phyloP scores from a whole-genome alignment of 2,113 vertebrate genomes.

The Sphaerodactylus townsendi region DNA sequence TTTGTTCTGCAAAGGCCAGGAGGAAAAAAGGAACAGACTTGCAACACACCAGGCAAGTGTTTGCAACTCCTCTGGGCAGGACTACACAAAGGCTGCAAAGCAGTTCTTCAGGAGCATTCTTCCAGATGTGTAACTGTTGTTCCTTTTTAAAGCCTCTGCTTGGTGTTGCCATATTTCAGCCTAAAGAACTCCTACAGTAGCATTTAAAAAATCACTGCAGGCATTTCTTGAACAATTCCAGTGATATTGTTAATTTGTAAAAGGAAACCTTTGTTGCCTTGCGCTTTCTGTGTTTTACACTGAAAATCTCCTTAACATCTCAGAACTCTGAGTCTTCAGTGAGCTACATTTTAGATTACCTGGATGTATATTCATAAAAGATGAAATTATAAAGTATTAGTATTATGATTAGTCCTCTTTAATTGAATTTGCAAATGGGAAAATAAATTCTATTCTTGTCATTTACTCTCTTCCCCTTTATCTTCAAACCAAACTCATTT shows the following conservation, averaged over 20 bases:
- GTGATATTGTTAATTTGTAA: constrained; percentile 7
- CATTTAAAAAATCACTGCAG: constrained; percentile 35
- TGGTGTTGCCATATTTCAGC: not conserved
- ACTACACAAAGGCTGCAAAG: constrained; percentile 3
- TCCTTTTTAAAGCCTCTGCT: constrained; percentile 21
- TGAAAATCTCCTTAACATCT: not conserved
- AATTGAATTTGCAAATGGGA: not conserved
- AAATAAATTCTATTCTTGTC: not conserved
- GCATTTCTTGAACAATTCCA: constrained; percentile 43
- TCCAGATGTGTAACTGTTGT: not conserved
- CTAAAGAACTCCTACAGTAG: constrained; percentile 8
- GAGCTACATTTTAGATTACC: not conserved
- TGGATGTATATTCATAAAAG: not conserved
- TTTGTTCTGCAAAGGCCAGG: constrained; percentile 2
- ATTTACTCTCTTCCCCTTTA: not conserved
- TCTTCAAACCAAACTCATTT: not conserved
- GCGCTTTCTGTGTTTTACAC: not conserved
- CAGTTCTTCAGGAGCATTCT: not conserved
- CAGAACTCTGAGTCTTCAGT: not conserved
- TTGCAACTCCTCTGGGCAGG: constrained; percentile 11
- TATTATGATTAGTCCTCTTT: not conserved
- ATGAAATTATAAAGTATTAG: not conserved
- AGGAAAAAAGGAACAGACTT: constrained; percentile 22
- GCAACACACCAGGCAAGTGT: constrained; percentile 6
- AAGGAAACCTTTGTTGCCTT: not conserved